Percentiles rank a stretch among this genome's conserved stretches.
Evolutionary conservation across 2,113 vertebrate genomes (phyloP).

Genomic region (Hemichromis elongatus): DNA sequence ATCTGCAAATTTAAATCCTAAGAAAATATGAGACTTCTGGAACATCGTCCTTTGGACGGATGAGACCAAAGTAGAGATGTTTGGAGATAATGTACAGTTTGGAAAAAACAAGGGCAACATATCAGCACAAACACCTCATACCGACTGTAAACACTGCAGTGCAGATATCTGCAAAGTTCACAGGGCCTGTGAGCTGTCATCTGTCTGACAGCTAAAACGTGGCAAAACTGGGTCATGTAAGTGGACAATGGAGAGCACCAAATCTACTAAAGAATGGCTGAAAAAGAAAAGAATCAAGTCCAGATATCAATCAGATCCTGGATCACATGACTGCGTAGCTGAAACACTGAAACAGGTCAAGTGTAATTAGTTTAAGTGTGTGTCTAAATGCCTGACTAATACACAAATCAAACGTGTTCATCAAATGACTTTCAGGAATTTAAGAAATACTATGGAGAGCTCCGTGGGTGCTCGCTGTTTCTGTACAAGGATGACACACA

Average conservation of each 20-base stretch:
- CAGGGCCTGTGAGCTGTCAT: background rate
- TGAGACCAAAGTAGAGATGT: background rate
- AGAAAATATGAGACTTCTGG: background rate
- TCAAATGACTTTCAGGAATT: conserved; percentile 45
- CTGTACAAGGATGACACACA: conserved; percentile 55
- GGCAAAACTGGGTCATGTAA: background rate
- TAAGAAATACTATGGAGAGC: conserved; percentile 52
- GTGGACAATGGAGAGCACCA: background rate
- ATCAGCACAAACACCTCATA: background rate
- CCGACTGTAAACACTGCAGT: fast-evolving
- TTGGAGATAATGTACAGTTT: background rate
- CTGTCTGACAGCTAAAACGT: background rate
- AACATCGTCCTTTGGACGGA: background rate
- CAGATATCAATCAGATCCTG: background rate
- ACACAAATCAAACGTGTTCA: background rate
- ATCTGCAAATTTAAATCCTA: background rate
- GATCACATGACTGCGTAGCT: background rate
- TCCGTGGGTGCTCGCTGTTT: conserved; percentile 61
- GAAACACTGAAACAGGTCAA: background rate
- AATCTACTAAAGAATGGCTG: background rate
- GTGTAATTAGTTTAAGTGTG: background rate
- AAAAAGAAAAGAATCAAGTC: background rate
- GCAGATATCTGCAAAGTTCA: background rate
- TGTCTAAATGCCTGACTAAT: background rate
- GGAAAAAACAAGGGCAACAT: background rate